Conservation (phyloP, 2,888 invertebrate genomes). For the Cheilosia vernalis region DNA sequence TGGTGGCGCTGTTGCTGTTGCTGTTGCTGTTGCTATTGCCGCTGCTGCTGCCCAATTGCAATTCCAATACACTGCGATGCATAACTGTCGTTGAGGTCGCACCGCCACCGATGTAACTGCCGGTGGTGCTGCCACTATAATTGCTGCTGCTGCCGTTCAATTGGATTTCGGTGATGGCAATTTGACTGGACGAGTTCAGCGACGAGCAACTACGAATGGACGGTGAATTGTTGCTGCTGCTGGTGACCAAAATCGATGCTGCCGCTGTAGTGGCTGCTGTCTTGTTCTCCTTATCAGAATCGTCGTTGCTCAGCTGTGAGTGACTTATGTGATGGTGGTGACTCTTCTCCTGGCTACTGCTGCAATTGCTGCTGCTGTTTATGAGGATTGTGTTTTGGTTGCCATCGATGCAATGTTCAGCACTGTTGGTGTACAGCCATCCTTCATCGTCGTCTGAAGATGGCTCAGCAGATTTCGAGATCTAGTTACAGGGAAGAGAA, state of each 20-base stretch:
- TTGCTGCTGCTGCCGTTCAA: constrained; percentile 77
- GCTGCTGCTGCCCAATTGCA: constrained; percentile 78
- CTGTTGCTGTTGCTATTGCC: constrained; percentile 42
- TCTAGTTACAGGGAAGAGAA: constrained; percentile 72
- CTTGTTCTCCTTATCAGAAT: constrained; percentile 83
- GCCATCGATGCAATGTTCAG: constrained; percentile 61
- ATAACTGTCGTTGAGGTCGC: constrained; percentile 76
- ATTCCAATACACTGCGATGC: constrained; percentile 80
- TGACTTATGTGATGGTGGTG: constrained; percentile 73
- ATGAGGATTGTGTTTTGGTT: constrained; percentile 77
- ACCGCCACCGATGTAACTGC: constrained; percentile 77
- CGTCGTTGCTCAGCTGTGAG: constrained; percentile 77
- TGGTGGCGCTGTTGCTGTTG: constrained; percentile 33
- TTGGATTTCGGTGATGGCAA: constrained; percentile 74
- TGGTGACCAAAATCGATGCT: constrained; percentile 67
- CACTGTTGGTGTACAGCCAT: constrained; percentile 80
- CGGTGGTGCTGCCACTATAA: constrained; percentile 78
- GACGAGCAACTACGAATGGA: constrained; percentile 70
- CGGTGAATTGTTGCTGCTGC: constrained; percentile 59
- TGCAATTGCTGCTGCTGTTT: constrained; percentile 74
- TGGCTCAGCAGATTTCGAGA: constrained; percentile 84
- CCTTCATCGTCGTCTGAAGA: constrained; percentile 86
- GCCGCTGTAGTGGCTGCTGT: constrained; percentile 77
- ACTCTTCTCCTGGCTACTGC: constrained; percentile 50
- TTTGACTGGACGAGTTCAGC: constrained; percentile 74